phyloP scores from a whole-genome alignment of 2,113 vertebrate species.

The Entomyzon cyanotis region DNA sequence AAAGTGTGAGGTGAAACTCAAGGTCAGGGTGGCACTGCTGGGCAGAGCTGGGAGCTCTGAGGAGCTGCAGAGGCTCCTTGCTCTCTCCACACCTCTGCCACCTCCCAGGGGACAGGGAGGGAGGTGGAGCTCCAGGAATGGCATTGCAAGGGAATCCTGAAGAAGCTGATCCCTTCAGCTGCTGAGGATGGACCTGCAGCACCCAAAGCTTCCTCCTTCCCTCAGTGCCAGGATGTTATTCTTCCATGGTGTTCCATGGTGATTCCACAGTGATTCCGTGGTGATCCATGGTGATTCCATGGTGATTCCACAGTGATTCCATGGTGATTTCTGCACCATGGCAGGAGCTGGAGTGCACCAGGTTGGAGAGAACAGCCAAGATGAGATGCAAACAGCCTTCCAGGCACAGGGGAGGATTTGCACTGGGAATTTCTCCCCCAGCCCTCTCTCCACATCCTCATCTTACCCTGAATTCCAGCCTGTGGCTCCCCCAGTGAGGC shows the following conservation, averaged over 20 bases:
- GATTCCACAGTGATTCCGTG: too few species aligned
- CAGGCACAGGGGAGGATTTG: fast-evolving
- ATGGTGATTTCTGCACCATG: neutral
- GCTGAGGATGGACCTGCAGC: fast-evolving
- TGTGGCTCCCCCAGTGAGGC: too few species aligned
- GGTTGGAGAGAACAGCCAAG: too few species aligned
- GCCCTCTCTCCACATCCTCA: neutral
- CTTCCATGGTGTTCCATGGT: too few species aligned
- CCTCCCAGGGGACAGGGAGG: neutral
- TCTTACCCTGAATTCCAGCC: neutral
- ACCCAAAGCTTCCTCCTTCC: fast-evolving
- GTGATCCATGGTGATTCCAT: too few species aligned
- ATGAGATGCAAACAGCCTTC: too few species aligned
- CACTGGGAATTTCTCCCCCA: fast-evolving
- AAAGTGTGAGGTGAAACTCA: fast-evolving
- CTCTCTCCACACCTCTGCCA: neutral
- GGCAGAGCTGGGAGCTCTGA: neutral
- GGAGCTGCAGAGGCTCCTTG: neutral
- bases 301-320: too few species aligned
- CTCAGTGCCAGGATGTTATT: fast-evolving
- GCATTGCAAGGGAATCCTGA: neutral
- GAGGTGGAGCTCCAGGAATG: neutral
- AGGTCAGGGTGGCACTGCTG: fast-evolving
- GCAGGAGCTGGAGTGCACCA: neutral
- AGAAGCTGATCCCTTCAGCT: neutral